Evolutionary conservation across 2,113 vertebrate genomes (phyloP).

Genomic region (Nannospalax galili): DNA sequence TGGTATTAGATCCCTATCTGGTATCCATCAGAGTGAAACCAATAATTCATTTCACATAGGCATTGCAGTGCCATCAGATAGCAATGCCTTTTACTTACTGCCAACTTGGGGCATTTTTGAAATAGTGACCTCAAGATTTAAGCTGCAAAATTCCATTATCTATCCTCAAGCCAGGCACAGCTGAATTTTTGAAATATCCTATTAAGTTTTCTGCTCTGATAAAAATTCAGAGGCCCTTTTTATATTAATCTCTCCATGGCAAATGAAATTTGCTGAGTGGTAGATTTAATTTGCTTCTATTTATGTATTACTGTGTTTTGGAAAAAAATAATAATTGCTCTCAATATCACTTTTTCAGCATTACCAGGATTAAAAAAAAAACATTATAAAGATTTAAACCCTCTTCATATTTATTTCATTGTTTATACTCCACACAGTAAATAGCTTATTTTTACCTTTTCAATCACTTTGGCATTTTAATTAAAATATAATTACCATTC

Average conservation of each 20-base stretch:
- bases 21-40: slow-evolving; percentile 64
- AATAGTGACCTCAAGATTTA: slow-evolving; percentile 81
- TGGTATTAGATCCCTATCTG: slow-evolving; percentile 58
- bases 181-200: slow-evolving; percentile 78
- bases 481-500: slow-evolving; percentile 74
- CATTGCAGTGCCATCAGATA: slow-evolving; percentile 58
- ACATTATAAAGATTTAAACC: slow-evolving; percentile 43
- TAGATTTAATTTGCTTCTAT: slow-evolving; percentile 73
- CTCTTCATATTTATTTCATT: slow-evolving; percentile 42
- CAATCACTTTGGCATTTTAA: slow-evolving; percentile 70
- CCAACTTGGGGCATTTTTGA: slow-evolving; percentile 71
- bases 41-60: slow-evolving; percentile 71
- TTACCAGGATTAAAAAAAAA: slow-evolving; percentile 51
- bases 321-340: slow-evolving; percentile 68
- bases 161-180: slow-evolving; percentile 55
- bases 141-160: slow-evolving; percentile 70
- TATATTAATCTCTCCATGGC: slow-evolving; percentile 73
- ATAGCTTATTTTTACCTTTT: slow-evolving; percentile 65
- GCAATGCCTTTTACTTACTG: slow-evolving; percentile 61
- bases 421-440: slow-evolving; percentile 26
- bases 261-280: slow-evolving; percentile 71
- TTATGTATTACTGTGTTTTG: slow-evolving; percentile 69
- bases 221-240: slow-evolving; percentile 79
- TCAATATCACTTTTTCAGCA: slow-evolving; percentile 61
- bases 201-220: slow-evolving; percentile 80